These are phyloP conservation scores for Ricordea florida DNA, from an alignment of 92 coral and sea anemone genomes.

Conservation along the genomic window DNA sequence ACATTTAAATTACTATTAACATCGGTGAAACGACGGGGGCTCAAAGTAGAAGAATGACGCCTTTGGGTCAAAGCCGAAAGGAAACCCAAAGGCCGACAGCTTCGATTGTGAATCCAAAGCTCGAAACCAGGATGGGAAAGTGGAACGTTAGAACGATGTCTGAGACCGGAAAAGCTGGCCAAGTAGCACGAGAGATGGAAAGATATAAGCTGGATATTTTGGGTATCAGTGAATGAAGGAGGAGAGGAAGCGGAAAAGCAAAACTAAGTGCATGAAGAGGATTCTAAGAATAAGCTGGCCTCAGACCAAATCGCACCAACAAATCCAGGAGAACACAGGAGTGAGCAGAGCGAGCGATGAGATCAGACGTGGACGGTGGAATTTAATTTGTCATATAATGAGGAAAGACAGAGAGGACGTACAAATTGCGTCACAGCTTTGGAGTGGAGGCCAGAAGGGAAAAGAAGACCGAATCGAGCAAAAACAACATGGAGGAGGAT, in stretches of 20 bases:
- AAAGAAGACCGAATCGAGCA: too few species aligned
- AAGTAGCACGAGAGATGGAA: not conserved
- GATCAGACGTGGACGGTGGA: not conserved
- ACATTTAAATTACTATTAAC: too few species aligned
- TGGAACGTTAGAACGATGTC: not conserved
- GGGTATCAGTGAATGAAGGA: not conserved
- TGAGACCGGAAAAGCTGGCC: not conserved
- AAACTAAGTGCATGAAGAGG: not conserved
- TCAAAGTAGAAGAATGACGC: not conserved
- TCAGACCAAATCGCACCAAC: not conserved
- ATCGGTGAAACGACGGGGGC: not conserved
- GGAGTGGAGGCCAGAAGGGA: too few species aligned
- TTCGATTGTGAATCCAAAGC: not conserved
- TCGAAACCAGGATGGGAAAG: not conserved
- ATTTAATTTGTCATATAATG: not conserved
- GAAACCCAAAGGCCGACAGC: not conserved
- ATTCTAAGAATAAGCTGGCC: not conserved
- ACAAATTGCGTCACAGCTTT: too few species aligned
- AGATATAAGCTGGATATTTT: not conserved
- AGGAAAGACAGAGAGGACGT: too few species aligned
- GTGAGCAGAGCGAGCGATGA: constrained; percentile 6
- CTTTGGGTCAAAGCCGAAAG: not conserved
- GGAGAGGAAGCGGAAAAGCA: not conserved
- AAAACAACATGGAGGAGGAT: too few species aligned
- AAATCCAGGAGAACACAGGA: not conserved